Percentiles rank a stretch among this genome's conserved stretches.
These are phyloP conservation scores for Campylomormyrus tamandua DNA, from an alignment of 2,113 vertebrate genomes.

Conservation along the genomic window DNA sequence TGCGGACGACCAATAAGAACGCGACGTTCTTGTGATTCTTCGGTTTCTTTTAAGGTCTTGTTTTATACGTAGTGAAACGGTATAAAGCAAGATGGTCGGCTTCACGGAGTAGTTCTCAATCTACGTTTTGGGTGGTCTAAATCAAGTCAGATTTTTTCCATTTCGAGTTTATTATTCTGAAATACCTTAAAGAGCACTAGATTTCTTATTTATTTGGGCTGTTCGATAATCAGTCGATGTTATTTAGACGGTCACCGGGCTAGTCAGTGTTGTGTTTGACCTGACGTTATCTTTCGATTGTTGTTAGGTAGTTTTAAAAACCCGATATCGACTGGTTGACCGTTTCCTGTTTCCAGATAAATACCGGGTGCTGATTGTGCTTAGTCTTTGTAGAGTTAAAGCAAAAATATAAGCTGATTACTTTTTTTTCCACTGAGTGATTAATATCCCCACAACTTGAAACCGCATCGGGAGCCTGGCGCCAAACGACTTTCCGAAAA, in stretches of 20 bases:
- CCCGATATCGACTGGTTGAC: neutral
- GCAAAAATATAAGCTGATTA: neutral
- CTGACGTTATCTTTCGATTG: neutral
- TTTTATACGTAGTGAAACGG: neutral
- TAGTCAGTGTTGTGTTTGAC: neutral
- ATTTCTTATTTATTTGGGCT: neutral
- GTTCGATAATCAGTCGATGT: neutral
- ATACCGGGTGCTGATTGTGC: neutral
- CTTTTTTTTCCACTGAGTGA: neutral
- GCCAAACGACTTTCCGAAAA: neutral
- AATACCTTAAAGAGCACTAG: neutral
- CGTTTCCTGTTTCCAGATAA: neutral
- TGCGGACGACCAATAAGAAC: neutral
- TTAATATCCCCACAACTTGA: neutral
- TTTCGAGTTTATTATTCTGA: neutral
- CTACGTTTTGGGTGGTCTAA: neutral
- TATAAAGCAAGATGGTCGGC: constrained; percentile 52
- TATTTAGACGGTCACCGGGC: neutral
- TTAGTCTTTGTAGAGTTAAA: neutral
- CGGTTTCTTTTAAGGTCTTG: neutral
- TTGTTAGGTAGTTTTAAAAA: neutral
- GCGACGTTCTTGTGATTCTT: neutral
- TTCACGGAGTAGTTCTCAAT: neutral
- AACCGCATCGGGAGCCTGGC: neutral
- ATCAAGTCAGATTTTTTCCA: neutral